A percentile compares a stretch with the other conserved stretches of the same genome.
Conservation (phyloP, 2,888 invertebrate genomes). For the Seira ritae region DNA sequence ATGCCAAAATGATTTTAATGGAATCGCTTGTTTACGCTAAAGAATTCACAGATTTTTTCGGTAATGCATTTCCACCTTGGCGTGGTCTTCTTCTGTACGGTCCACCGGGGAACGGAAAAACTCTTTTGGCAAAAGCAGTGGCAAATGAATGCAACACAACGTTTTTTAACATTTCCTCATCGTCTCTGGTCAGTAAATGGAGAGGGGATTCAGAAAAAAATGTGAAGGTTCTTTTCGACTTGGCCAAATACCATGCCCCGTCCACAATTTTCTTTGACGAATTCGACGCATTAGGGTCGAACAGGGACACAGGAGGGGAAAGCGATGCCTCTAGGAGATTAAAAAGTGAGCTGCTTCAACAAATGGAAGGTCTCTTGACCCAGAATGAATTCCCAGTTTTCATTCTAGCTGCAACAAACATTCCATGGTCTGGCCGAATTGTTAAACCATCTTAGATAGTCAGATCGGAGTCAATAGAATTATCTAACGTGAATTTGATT, state of each 20-base stretch:
- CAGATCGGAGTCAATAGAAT: too few relatives aligned
- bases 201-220: constrained; percentile 96
- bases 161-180: constrained; percentile 94
- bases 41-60: constrained; percentile 69
- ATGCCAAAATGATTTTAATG: constrained; percentile 86
- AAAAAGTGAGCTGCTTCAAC: constrained; percentile 90
- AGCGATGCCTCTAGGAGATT: constrained; percentile 92
- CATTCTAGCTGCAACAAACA: constrained; percentile 91
- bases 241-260: constrained; percentile 90
- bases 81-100: constrained; percentile 79
- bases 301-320: constrained; percentile 79
- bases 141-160: constrained; percentile 87
- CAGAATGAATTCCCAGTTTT: constrained; percentile 79
- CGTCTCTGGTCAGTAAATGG: constrained; percentile 96
- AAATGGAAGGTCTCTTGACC: constrained; percentile 86
- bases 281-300: constrained; percentile 87
- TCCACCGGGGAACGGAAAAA: constrained; percentile 77
- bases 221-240: constrained; percentile 90
- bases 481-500: too few relatives aligned
- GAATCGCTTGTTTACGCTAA: constrained; percentile 86
- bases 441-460: too few relatives aligned
- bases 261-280: constrained; percentile 96
- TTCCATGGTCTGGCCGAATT: too few relatives aligned
- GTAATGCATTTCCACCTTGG: constrained; percentile 77
- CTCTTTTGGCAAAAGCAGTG: constrained; percentile 94